phyloP scores from a whole-genome alignment of 2,888 invertebrate genomes.

The Oscheius sp. region DNA sequence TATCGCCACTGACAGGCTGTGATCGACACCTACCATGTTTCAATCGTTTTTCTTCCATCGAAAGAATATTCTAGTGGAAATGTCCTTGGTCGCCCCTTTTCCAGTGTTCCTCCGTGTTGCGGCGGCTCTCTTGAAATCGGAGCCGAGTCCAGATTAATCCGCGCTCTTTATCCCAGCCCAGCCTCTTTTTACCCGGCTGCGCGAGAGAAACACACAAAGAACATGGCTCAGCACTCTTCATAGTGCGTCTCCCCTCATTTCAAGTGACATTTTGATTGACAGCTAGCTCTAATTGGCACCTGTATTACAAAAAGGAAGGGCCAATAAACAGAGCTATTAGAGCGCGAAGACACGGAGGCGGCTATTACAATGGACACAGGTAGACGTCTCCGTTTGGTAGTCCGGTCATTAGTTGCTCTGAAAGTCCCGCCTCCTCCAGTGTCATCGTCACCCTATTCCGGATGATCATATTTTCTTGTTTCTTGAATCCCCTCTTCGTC shows the following conservation, averaged over 20 bases:
- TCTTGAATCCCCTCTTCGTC: conserved; percentile 18
- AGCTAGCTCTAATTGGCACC: conserved; percentile 21
- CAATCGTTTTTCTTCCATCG: too few species aligned
- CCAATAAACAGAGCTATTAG: conserved; percentile 5
- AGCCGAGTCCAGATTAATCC: conserved; percentile 33
- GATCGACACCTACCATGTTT: too few species aligned
- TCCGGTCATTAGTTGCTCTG: background rate
- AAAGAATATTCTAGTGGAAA: too few species aligned
- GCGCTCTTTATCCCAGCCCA: conserved; percentile 31
- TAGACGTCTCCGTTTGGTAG: background rate
- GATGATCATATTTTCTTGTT: conserved; percentile 30
- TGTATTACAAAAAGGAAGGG: conserved; percentile 30
- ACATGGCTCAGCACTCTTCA: background rate
- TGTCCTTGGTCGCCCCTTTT: too few species aligned
- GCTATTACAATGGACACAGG: conserved; percentile 29
- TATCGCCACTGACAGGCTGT: too few species aligned
- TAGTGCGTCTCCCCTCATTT: background rate
- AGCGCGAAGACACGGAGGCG: background rate
- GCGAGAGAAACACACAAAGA: conserved; percentile 16
- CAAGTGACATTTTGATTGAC: conserved; percentile 4
- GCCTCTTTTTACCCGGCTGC: background rate
- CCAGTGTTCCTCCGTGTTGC: too few species aligned
- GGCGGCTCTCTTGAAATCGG: conserved; percentile 35
- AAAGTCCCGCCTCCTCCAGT: background rate
- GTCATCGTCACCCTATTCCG: conserved; percentile 15